Conservation (phyloP, 2,797 vertebrate genomes). For the Paratrypauchen microcephalus region DNA sequence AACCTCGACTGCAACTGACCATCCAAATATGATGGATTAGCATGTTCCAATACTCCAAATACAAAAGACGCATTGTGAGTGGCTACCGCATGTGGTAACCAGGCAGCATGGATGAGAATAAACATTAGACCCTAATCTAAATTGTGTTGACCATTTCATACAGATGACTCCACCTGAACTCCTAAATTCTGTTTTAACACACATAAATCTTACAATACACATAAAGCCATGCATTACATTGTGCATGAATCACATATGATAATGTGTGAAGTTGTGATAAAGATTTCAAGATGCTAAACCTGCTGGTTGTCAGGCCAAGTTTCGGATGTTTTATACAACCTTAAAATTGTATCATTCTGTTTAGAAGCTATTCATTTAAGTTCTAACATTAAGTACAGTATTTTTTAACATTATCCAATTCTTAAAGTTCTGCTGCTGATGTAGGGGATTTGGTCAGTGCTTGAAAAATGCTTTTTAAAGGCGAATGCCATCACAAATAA, state of each 20-base stretch:
- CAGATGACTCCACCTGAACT: neutral
- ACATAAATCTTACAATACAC: neutral
- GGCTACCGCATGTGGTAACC: neutral
- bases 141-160: neutral
- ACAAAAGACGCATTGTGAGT: neutral
- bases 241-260: neutral
- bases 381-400: neutral
- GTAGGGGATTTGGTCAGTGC: slow-evolving; percentile 23
- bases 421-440: slow-evolving; percentile 10
- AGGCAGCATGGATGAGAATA: neutral
- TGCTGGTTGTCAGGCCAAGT: too few relatives aligned
- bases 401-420: neutral
- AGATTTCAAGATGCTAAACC: slow-evolving; percentile 25
- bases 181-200: slow-evolving; percentile 1
- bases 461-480: slow-evolving; percentile 23
- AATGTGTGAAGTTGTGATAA: neutral
- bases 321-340: neutral
- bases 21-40: neutral
- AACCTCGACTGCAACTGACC: neutral
- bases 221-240: neutral
- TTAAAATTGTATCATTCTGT: neutral
- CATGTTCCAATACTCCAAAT: neutral
- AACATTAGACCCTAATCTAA: neutral
- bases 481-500: neutral
- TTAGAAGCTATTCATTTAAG: neutral